Evolutionary conservation across 2,888 invertebrate genomes (phyloP).

Genomic region (Myopa testacea): DNA sequence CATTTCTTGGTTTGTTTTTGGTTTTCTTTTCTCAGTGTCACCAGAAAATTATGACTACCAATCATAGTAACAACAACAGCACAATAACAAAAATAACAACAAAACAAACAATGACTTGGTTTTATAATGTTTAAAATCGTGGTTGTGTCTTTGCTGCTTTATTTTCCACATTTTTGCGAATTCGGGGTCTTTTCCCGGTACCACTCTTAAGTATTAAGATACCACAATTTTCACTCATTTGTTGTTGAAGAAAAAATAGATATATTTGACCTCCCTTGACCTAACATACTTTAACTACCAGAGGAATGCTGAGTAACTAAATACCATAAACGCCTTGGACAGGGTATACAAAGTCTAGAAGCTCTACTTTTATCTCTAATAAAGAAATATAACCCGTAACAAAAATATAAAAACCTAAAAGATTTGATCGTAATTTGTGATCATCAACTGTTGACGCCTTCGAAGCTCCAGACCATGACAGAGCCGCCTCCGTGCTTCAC

Average conservation of each 20-base stretch:
- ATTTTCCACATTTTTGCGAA: not conserved
- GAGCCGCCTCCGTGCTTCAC: too few species aligned
- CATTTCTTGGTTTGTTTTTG: not conserved
- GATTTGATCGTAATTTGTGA: too few species aligned
- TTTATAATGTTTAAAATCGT: not conserved
- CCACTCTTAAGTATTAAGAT: not conserved
- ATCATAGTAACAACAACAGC: not conserved
- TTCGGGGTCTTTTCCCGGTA: constrained; percentile 28
- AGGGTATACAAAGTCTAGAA: too few species aligned
- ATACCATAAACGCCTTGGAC: too few species aligned
- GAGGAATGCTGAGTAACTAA: too few species aligned
- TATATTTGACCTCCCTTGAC: not conserved
- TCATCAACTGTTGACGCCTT: too few species aligned
- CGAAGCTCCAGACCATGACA: too few species aligned
- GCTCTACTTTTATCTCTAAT: too few species aligned
- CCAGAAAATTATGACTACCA: constrained; percentile 19
- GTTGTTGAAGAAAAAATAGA: not conserved
- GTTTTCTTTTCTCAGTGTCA: not conserved
- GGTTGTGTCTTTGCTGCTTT: not conserved
- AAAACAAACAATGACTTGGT: not conserved
- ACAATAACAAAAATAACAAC: too few species aligned
- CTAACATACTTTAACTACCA: not conserved
- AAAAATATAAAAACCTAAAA: too few species aligned
- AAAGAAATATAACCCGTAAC: too few species aligned
- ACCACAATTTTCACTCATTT: not conserved